phyloP scores from a whole-genome alignment of 2,888 invertebrate species.

The Ochropleura plecta region DNA sequence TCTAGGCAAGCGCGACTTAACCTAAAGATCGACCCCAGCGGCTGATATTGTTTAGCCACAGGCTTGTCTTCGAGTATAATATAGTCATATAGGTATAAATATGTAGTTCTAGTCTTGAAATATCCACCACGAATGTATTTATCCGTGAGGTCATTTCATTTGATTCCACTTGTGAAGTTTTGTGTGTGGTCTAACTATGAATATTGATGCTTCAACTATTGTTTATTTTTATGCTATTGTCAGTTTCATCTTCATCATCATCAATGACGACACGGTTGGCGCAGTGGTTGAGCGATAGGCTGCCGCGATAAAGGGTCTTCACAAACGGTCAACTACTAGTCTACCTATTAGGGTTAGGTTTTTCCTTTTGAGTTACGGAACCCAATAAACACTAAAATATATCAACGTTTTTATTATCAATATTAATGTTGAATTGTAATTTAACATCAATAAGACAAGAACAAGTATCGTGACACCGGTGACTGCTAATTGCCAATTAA shows the following conservation, averaged over 20 bases:
- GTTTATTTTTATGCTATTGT: not conserved
- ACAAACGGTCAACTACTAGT: too few species aligned
- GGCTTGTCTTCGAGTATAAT: too few species aligned
- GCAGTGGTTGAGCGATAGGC: too few species aligned
- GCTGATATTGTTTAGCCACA: too few species aligned
- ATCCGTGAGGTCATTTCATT: slow-evolving; percentile 23
- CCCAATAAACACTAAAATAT: not conserved
- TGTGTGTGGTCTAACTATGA: slow-evolving; percentile 33
- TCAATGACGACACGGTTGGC: too few species aligned
- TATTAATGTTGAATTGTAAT: not conserved
- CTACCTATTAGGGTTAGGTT: too few species aligned
- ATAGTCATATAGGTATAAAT: slow-evolving; percentile 11
- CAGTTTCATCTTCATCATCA: too few species aligned
- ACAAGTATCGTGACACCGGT: slow-evolving; percentile 7
- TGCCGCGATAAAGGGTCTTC: too few species aligned
- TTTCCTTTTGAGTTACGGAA: too few species aligned
- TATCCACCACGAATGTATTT: slow-evolving; percentile 1
- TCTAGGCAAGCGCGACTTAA: too few species aligned
- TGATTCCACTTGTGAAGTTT: slow-evolving; percentile 18
- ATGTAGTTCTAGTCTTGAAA: not conserved
- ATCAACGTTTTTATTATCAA: not conserved
- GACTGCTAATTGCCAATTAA: slow-evolving; percentile 26
- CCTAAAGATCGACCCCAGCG: too few species aligned
- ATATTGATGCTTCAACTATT: slow-evolving; percentile 22
- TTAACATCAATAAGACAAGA: not conserved